Evolutionary conservation across 2,797 vertebrate species (phyloP).

Genomic region (Sus cebifrons): DNA sequence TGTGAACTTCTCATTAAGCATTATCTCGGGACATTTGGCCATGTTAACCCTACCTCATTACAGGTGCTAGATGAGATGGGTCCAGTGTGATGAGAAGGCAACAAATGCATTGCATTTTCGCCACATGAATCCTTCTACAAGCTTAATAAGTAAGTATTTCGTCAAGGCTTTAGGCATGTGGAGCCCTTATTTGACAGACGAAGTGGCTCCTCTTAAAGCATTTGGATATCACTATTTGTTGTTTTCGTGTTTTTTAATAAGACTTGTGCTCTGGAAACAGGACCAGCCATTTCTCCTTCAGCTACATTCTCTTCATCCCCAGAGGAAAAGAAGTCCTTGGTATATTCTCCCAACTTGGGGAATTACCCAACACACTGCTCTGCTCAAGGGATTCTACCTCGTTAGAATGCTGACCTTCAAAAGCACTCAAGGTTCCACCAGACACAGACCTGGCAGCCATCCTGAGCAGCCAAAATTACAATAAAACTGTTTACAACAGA

Average conservation of each 20-base stretch:
- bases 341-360: neutral
- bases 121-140: no score
- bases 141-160: no score
- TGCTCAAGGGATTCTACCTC: neutral
- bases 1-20: neutral
- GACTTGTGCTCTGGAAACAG: neutral
- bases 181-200: neutral
- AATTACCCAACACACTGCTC: no score
- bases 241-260: neutral
- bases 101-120: no score
- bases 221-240: neutral
- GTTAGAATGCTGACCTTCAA: neutral
- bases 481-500: neutral
- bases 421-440: no score
- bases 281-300: neutral
- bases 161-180: neutral
- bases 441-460: no score
- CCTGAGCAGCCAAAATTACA: neutral
- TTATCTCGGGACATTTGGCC: neutral
- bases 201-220: conserved; percentile 35
- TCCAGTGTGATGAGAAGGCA: no score
- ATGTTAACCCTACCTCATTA: conserved; percentile 24
- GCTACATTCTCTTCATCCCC: neutral
- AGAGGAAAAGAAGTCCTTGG: neutral
- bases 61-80: no score